Conservation (phyloP, 2,888 invertebrate genomes). For the Odontocerum albicorne region DNA sequence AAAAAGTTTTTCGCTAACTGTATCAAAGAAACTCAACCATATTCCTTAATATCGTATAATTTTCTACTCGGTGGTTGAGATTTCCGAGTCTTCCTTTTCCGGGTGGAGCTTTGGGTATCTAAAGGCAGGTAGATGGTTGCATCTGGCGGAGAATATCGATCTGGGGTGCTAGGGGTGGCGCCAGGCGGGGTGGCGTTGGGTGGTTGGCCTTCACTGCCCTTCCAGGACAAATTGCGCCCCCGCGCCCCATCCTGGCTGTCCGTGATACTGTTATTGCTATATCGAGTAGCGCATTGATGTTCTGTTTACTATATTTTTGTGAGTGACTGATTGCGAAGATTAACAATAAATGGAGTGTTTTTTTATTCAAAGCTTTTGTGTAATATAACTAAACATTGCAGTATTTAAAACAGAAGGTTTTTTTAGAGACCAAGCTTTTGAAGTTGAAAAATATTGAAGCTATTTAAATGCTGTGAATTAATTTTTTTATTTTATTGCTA, state of each 20-base stretch:
- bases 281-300: too few species aligned
- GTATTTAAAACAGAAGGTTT: too few species aligned
- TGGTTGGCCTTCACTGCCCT: slow-evolving; percentile 10
- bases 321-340: too few species aligned
- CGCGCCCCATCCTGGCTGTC: not conserved
- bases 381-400: too few species aligned
- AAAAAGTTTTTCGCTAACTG: too few species aligned
- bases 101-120: not conserved
- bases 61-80: not conserved
- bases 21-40: not conserved
- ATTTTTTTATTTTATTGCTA: too few species aligned
- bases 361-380: too few species aligned
- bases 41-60: not conserved
- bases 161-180: slow-evolving; percentile 6
- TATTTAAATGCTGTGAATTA: too few species aligned
- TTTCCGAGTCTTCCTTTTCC: not conserved
- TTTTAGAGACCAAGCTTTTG: too few species aligned
- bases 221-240: slow-evolving; percentile 22
- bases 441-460: too few species aligned
- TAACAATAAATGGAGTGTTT: too few species aligned
- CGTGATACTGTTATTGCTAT: not conserved
- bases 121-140: slow-evolving; percentile 11
- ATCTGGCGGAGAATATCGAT: slow-evolving; percentile 15
- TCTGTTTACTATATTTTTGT: too few species aligned
- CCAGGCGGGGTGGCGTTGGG: not conserved